Evolutionary conservation across 1,140 invertebrate genomes (phyloP).

Genomic region (Drosophila kanapiae): DNA sequence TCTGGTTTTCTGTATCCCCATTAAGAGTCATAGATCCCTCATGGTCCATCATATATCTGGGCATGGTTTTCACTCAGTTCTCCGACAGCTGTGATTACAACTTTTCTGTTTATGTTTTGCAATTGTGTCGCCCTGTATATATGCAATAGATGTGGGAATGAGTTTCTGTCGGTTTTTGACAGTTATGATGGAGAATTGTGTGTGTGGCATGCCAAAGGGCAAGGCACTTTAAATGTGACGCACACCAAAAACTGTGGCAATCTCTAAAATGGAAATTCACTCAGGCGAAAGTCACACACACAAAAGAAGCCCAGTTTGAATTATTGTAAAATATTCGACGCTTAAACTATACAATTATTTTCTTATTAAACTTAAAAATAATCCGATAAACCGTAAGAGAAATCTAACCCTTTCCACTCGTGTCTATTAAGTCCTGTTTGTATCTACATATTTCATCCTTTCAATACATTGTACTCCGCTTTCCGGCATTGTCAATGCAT

Average conservation of each 20-base stretch:
- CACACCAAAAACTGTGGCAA: slow-evolving; percentile 51
- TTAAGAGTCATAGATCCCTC: slow-evolving; percentile 26
- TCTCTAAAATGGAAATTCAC: slow-evolving; percentile 67
- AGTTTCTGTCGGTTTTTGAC: slow-evolving; percentile 78
- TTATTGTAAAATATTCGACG: background rate
- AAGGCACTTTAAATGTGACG: slow-evolving; percentile 69
- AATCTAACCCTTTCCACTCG: background rate
- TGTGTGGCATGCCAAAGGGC: slow-evolving; percentile 49
- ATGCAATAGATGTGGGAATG: slow-evolving; percentile 28
- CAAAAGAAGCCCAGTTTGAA: slow-evolving; percentile 17
- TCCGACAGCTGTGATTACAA: slow-evolving; percentile 81
- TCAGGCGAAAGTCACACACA: slow-evolving; percentile 28
- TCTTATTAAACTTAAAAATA: background rate
- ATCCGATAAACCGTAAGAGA: slow-evolving; percentile 1
- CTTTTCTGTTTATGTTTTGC: slow-evolving; percentile 78
- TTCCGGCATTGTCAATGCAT: slow-evolving; percentile 40
- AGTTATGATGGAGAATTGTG: slow-evolving; percentile 77
- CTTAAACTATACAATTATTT: background rate
- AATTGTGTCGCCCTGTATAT: slow-evolving; percentile 58
- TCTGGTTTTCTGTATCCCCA: slow-evolving; percentile 13
- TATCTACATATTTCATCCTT: slow-evolving; percentile 8
- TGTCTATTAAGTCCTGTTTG: background rate
- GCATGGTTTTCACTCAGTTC: slow-evolving; percentile 43
- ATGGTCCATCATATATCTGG: slow-evolving; percentile 47
- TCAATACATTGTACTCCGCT: slow-evolving; percentile 31